Conservation (phyloP, 1,140 invertebrate species). For the Bombyx mori region DNA sequence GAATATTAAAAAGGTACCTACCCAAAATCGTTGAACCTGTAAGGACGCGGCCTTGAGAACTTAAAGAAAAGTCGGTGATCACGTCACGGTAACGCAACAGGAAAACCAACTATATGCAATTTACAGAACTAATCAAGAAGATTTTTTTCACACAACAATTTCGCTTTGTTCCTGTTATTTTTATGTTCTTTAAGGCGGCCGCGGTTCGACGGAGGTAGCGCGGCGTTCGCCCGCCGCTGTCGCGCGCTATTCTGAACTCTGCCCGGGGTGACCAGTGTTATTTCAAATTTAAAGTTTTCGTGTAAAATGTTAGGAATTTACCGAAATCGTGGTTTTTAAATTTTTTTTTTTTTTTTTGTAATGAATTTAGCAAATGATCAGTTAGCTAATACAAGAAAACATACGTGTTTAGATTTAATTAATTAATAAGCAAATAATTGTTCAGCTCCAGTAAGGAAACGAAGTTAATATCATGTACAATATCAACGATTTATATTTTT, state of each 20-base stretch:
- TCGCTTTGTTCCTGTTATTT: slow-evolving; percentile 18
- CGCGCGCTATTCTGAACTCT: slow-evolving; percentile 42
- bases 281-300: slow-evolving; percentile 3
- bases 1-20: slow-evolving; percentile 20
- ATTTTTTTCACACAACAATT: slow-evolving; percentile 42
- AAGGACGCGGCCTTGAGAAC: slow-evolving; percentile 27
- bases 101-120: slow-evolving; percentile 17
- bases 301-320: no score
- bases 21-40: slow-evolving; percentile 27
- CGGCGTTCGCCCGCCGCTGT: slow-evolving; percentile 51
- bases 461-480: no score
- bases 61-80: slow-evolving; percentile 16
- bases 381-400: no score
- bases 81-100: slow-evolving; percentile 27
- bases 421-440: no score
- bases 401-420: no score
- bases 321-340: no score
- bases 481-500: no score
- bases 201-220: slow-evolving; percentile 17
- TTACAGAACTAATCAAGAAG: slow-evolving; percentile 27
- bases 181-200: slow-evolving; percentile 18
- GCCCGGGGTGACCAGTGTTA: slow-evolving; percentile 15
- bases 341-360: no score
- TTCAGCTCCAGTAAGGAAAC: no score
- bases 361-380: no score